Evolutionary conservation across 37 sponge, comb jelly and placozoan species (phyloP), one percentile per base, ranked within the genome.

Genomic region (Cliona cf. orientalis): DNA sequence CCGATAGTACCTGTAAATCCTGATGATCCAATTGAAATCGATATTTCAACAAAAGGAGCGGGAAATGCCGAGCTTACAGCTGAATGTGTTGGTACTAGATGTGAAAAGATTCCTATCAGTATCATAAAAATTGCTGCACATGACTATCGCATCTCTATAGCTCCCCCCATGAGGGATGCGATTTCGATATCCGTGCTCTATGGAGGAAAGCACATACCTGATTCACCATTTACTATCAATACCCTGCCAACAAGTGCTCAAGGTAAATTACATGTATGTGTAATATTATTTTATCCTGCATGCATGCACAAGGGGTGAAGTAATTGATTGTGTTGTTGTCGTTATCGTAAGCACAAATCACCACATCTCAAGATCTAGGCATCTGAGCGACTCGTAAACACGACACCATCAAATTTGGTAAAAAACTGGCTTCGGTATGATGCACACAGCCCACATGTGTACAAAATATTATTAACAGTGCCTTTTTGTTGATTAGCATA

Each of bases 191-290:
- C 49, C 0, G 89, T 92, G 28, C 35, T 79, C 58, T 81, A 75
- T 46, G 74, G 81, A 37, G 64, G 56, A 45, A 39, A 81, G 33
- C 75, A 88, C 65, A 69, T 92, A 7, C 37, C 58, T 21, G 78
- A 85, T 11, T 85, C 89, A 45, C 89, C 93, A 11, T 92, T 87
- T 68, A 58, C 43, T 14, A 42, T 43, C 42, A 61, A 17, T 38
- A 63, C 76, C 9, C 37, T 87, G 7, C 85, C 89, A 12, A 33
- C 42, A 1, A 56, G 23, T 42, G 71, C 63, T 25, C n/a, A n/a
- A n/a, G n/a, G n/a, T n/a, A n/a, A n/a, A n/a, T n/a, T n/a, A n/a
- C n/a, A n/a, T n/a, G n/a, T n/a, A n/a, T n/a, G n/a, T n/a, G n/a
- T n/a, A n/a, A n/a, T n/a, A n/a, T n/a, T n/a, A n/a, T n/a, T n/a